Evolutionary conservation across 2,113 vertebrate species (phyloP), one percentile per base, ranked within the genome.

Genomic region (Marmota monax): DNA sequence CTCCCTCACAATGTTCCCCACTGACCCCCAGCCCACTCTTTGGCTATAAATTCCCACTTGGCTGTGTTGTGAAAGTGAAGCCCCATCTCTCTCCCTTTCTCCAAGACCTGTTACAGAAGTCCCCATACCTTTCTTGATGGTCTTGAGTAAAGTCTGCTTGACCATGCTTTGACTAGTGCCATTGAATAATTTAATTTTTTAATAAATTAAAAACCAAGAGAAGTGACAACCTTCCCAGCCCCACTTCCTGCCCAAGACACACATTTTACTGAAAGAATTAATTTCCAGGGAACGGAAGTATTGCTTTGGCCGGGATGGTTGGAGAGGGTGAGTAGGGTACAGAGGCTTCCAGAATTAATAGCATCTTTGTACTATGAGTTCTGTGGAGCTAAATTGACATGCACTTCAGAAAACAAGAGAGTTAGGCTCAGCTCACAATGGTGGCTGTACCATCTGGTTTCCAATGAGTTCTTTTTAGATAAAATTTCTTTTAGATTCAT

Each of bases 381-480:
- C 95, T 84, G 23, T 93, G 88, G 56, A 95, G 74, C 78, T 93
- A 94, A 95, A 95, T 3, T 74, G 90, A 96, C 65, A 74, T n/a
- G 80, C 51, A 77, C 70, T 96, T 92, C 61, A 86, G 92, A 92
- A 85, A 95, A 95, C 67, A 88, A 78, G 93, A 32, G 93, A 88
- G 72, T 67, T 85, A 87, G 76, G 42, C 93, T 96, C 37, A 0
- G 92, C 90, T 96, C 89, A 96, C 96, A 96, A 95, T 96, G 96
- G 92, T 32, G 34, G 72, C 87, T 95, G 42, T 48, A 76, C 95
- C 90, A 96, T 97, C 96, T 97, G 97, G 88, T 96, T 97, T 85
- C 94, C 77, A 97, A 88, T 88, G 96, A 97, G 90, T 92, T 97
- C 94, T 97, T 97, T 97, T 96, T 94, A 96, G 94, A 90, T 90